These are phyloP conservation scores for Oegoconia quadripuncta DNA, from an alignment of 2,888 invertebrate genomes.

Conservation along the genomic window DNA sequence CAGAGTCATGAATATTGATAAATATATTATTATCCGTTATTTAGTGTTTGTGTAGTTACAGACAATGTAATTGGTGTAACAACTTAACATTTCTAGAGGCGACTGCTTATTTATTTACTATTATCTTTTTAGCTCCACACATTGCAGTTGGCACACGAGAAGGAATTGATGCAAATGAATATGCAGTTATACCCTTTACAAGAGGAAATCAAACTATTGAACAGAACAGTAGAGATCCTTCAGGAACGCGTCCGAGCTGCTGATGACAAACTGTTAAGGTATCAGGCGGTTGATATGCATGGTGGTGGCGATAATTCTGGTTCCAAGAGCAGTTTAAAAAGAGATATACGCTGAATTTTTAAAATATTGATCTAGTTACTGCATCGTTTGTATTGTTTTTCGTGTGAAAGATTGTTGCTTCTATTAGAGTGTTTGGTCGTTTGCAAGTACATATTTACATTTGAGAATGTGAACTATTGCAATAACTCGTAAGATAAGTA, in stretches of 20 bases:
- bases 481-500: background rate
- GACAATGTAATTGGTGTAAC: no score
- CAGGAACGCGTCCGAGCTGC: constrained; percentile 55
- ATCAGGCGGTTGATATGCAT: constrained; percentile 44
- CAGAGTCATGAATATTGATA: no score
- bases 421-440: background rate
- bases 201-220: constrained; percentile 80
- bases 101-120: no score
- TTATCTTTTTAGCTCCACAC: constrained; percentile 82
- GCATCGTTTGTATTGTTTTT: background rate
- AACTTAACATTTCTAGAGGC: no score
- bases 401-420: no score
- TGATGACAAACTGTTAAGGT: constrained; percentile 57
- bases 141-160: constrained; percentile 85
- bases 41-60: no score
- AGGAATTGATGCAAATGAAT: constrained; percentile 84
- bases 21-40: no score
- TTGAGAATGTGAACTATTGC: background rate
- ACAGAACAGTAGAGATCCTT: constrained; percentile 75
- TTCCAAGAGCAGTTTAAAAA: constrained; percentile 30
- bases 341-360: constrained; percentile 31
- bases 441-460: background rate
- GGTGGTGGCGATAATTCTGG: constrained; percentile 57
- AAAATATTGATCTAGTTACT: background rate
- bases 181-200: constrained; percentile 78